Conservation (phyloP, 2,888 invertebrate species). For the Tineola bisselliella region DNA sequence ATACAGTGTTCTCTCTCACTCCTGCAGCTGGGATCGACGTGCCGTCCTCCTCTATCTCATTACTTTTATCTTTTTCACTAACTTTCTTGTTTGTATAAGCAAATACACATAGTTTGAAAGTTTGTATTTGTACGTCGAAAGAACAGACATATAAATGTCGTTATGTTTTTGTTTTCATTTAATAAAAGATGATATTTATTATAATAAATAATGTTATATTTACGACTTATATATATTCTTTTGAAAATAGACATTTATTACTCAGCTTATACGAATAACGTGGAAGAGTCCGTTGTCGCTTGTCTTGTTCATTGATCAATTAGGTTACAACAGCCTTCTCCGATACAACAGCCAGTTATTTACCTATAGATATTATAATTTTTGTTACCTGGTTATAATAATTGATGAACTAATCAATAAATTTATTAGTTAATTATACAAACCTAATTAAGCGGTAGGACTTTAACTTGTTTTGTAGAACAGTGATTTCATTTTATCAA, state of each 20-base stretch:
- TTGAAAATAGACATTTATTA: no score
- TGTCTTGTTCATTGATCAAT: background rate
- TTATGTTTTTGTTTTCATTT: conserved; percentile 5
- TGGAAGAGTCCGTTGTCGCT: background rate
- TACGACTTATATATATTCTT: no score
- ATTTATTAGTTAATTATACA: no score
- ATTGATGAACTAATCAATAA: no score
- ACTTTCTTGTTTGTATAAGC: conserved; percentile 69
- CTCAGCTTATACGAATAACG: no score
- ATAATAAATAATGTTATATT: background rate
- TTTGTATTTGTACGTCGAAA: conserved; percentile 61
- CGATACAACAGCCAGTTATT: no score
- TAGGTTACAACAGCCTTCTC: background rate
- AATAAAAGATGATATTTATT: conserved; percentile 7
- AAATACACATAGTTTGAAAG: conserved; percentile 67
- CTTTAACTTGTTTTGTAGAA: no score
- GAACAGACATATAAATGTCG: background rate
- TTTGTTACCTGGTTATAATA: no score
- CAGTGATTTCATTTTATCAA: background rate
- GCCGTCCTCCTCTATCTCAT: conserved; percentile 56
- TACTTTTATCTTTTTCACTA: conserved; percentile 69
- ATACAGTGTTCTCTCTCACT: conserved; percentile 50
- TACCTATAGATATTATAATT: no score
- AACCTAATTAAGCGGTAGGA: no score
- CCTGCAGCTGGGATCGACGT: conserved; percentile 24